Percentiles rank a stretch among this genome's conserved stretches.
Evolutionary conservation across 2,113 vertebrate genomes (phyloP).

Genomic region (Spermophilus dauricus): DNA sequence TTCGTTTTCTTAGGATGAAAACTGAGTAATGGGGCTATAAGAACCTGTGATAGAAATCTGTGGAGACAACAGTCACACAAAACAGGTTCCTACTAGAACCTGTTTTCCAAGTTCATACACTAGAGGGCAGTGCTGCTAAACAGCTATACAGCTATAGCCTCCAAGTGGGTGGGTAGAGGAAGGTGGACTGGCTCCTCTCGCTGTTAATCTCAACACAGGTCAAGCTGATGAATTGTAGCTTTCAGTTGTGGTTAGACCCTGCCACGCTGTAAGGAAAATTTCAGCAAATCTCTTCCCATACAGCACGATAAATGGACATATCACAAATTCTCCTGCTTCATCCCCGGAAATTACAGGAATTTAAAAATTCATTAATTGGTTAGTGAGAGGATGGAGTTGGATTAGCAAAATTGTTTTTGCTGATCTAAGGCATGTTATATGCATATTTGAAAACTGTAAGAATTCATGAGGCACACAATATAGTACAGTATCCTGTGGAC

Average conservation of each 20-base stretch:
- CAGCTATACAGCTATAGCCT: neutral
- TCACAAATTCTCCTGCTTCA: neutral
- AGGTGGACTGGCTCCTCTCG: neutral
- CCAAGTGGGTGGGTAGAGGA: accelerated
- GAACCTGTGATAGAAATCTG: neutral
- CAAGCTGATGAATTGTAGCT: neutral
- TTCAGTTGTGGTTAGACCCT: neutral
- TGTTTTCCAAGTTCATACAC: neutral
- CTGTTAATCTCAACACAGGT: neutral
- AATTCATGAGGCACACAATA: neutral
- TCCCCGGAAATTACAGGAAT: neutral
- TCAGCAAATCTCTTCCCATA: neutral
- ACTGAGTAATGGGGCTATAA: neutral
- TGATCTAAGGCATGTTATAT: neutral
- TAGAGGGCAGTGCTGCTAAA: conserved; percentile 65
- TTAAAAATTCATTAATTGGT: neutral
- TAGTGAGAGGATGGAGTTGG: neutral
- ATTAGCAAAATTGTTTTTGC: neutral
- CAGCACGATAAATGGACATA: neutral
- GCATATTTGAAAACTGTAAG: neutral
- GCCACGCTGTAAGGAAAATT: neutral
- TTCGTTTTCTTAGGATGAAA: neutral
- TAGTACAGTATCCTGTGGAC: neutral
- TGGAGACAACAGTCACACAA: neutral
- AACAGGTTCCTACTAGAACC: neutral